A percentile compares a stretch with the other conserved stretches of the same genome.
These are phyloP conservation scores for Nothocercus julius DNA, from an alignment of 2,113 vertebrate genomes.

Conservation along the genomic window DNA sequence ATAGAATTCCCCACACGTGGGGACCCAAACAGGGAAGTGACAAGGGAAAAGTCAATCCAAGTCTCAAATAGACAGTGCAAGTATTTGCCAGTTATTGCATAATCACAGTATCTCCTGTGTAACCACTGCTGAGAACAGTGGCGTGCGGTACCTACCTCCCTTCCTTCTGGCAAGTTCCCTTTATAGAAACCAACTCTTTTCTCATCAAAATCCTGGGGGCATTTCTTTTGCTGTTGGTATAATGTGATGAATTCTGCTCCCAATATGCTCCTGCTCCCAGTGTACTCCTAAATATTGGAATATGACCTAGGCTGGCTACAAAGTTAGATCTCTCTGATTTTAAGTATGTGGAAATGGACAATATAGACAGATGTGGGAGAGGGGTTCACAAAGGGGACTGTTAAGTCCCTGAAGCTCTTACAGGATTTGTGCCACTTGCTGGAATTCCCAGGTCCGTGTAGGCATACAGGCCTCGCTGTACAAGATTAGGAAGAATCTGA, in stretches of 20 bases:
- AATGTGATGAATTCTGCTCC: neutral
- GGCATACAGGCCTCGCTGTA: too few species aligned
- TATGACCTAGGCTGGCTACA: neutral
- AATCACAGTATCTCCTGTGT: neutral
- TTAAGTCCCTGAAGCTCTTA: too few species aligned
- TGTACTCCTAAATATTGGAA: neutral
- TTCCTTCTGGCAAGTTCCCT: neutral
- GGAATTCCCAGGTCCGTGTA: too few species aligned
- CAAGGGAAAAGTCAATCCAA: neutral
- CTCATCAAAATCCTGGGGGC: neutral
- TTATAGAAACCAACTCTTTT: neutral
- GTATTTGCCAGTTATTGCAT: neutral
- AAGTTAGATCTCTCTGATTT: too few species aligned
- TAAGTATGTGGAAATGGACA: neutral
- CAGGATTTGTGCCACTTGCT: too few species aligned
- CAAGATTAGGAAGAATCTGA: too few species aligned
- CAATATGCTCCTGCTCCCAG: neutral
- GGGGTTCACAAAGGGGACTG: neutral
- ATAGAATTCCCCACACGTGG: neutral
- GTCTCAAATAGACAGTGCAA: neutral
- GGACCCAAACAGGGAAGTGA: neutral
- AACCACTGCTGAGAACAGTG: neutral
- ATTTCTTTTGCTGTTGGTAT: neutral
- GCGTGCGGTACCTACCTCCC: neutral
- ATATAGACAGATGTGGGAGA: neutral